phyloP scores from a whole-genome alignment of 2,113 vertebrate genomes.

The Leucopternis melanops region DNA sequence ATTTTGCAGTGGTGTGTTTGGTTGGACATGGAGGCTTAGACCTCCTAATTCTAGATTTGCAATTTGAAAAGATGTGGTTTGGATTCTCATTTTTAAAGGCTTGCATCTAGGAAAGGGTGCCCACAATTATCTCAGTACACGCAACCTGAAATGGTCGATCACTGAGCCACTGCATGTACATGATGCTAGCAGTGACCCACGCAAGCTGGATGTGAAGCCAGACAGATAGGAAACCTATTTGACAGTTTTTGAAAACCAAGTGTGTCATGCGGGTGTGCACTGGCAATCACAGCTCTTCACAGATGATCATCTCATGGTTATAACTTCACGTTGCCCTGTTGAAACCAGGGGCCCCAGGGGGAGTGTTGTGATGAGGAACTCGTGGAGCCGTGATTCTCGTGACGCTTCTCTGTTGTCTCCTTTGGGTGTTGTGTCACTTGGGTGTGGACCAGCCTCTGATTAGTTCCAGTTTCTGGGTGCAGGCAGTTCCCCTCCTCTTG shows the following conservation, averaged over 20 bases:
- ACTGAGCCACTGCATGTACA: background rate
- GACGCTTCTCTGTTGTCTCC: background rate
- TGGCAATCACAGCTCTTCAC: background rate
- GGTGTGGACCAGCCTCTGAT: background rate
- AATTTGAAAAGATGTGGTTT: background rate
- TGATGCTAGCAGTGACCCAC: background rate
- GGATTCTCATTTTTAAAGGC: background rate
- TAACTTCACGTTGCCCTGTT: background rate
- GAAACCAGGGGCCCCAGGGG: background rate
- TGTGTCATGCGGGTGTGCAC: background rate
- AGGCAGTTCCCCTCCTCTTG: background rate
- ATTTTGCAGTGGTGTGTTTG: background rate
- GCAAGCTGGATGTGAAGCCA: background rate
- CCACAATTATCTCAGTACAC: background rate
- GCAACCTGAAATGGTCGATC: fast-evolving
- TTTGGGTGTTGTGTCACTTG: background rate
- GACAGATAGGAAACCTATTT: background rate
- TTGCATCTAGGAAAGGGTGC: background rate
- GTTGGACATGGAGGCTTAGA: background rate
- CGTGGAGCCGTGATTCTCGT: background rate
- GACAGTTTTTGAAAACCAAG: background rate
- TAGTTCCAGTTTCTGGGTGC: background rate
- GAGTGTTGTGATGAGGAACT: background rate
- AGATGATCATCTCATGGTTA: background rate
- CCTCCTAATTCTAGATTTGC: background rate